Evolutionary conservation across 2,888 invertebrate species (phyloP).

Genomic region (Halocaridina rubra): DNA sequence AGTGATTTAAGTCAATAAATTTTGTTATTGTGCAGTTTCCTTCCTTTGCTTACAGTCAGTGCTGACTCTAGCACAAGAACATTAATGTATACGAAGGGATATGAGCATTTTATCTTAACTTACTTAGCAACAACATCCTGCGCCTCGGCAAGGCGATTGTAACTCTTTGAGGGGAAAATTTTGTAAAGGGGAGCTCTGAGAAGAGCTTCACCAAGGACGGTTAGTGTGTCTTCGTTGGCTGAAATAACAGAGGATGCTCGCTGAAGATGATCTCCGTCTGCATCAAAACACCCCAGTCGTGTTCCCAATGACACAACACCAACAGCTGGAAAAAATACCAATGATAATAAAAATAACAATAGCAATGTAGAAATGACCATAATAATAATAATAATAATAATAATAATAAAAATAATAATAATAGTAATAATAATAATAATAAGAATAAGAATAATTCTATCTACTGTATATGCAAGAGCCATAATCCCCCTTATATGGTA

Average conservation of each 20-base stretch:
- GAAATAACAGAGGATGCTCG: not conserved
- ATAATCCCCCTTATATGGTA: too few relatives aligned
- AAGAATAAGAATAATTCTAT: too few relatives aligned
- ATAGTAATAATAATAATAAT: not conserved
- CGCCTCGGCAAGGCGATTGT: constrained; percentile 71
- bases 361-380: not conserved
- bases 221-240: constrained; percentile 69
- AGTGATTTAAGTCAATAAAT: too few relatives aligned
- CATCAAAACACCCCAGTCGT: constrained; percentile 69
- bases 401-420: not conserved
- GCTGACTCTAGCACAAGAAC: too few relatives aligned
- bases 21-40: too few relatives aligned
- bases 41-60: too few relatives aligned
- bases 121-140: constrained; percentile 71
- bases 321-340: constrained; percentile 69
- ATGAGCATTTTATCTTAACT: too few relatives aligned
- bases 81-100: too few relatives aligned
- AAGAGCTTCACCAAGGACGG: constrained; percentile 70
- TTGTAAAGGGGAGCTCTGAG: constrained; percentile 72
- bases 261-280: not conserved
- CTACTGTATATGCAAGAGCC: too few relatives aligned
- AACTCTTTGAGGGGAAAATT: constrained; percentile 70
- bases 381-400: not conserved
- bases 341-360: not conserved
- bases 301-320: constrained; percentile 72